Evolutionary conservation across 2,113 vertebrate genomes (phyloP), one percentile per base, ranked within the genome.

Genomic region (Antigone vipio): DNA sequence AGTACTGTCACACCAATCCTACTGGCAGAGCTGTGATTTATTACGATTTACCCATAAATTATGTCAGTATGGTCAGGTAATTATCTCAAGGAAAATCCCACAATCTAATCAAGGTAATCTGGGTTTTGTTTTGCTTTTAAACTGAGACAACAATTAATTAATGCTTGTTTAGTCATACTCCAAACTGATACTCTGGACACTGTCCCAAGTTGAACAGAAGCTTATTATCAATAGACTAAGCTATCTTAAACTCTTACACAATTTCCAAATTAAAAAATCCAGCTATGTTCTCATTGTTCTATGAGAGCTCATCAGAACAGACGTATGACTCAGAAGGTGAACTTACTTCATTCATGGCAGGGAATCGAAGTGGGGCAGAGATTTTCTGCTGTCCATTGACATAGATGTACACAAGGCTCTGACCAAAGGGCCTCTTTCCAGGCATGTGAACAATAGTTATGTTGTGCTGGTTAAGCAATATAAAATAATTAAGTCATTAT

Each of bases 351-450:
- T 99, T 99, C 99, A 99, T 99, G 35, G 98, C 98, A 89, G 99
- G 99, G 93, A 99, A 99, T 85, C 99, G 99, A 74, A 99, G 98
- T 1, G 99, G 98, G 7, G 99, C 99, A 47, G 99, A 99, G 34
- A 99, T 98, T 79, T 99, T 99, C 96, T 99, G 99, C 83, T 99
- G 99, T 71, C 99, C 99, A 55, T 99, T 99, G 78, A 99, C 99
- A 9, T 99, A 99, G 95, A 99, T 99, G 96, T 98, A 99, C 38
- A 99, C 99, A 19, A 99, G 96, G 90, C 99, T 99, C 97, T 99
- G 99, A 75, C 99, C 99, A 96, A 99, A 99, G 1, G 99, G 99
- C 88, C 99, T 99, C 97, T 99, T 99, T 58, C 99, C 99, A 60
- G 99, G 99, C 55, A 99, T 95, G 4, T 99, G 99, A 92, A 99